Base-by-base conservation (phyloP, 2,888 invertebrate genomes). In the Synergus laeviventris region DNA sequence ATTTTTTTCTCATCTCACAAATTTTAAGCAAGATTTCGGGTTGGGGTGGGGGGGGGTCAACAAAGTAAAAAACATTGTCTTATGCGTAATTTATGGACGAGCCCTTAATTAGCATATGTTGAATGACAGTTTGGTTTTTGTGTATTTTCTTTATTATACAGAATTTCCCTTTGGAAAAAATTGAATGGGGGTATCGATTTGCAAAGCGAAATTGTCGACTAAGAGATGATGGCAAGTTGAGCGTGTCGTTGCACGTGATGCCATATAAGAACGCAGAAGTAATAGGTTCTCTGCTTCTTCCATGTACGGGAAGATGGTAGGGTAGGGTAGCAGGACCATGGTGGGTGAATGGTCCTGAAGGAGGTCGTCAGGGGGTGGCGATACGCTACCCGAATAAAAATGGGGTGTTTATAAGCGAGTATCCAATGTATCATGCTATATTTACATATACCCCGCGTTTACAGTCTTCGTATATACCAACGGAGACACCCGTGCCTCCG, bases 401-500 rank as follows among this genome's bases (percentile, higher is more conserved):
- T 91, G 89, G 91, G 90, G 91, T 91, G 91, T 91, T 91, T 91
- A 91, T 91, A 91, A 90, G 88, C 88, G 87, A 89, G 89, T 91
- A 90, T 89, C 90, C 91, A 89, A 91, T 91, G 91, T 91, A 91
- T 91, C 91, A 91, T 86, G 86, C 85, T 86, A 85, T 91, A 91
- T 91, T 91, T 91, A 91, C 91, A 91, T 91, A 90, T 87, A 89
- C 82, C 86, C 84, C 84, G 82, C 86, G 82, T 87, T 88, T 83
- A 82, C 84, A 81, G 84, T 85, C 84, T 81, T 80, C 82, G 85
- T 86, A 83, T 88, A 85, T 84, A 83, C 84, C 84, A 82, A 76
- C 76, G 76, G 74, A 81, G 75, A 77, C 76, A 80, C 79, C 82
- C 79, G 74, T 76, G 56, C 60, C 56, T 59, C 64, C 74, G 73